phyloP scores from a whole-genome alignment of 2,113 vertebrate genomes.

The Egretta garzetta region DNA sequence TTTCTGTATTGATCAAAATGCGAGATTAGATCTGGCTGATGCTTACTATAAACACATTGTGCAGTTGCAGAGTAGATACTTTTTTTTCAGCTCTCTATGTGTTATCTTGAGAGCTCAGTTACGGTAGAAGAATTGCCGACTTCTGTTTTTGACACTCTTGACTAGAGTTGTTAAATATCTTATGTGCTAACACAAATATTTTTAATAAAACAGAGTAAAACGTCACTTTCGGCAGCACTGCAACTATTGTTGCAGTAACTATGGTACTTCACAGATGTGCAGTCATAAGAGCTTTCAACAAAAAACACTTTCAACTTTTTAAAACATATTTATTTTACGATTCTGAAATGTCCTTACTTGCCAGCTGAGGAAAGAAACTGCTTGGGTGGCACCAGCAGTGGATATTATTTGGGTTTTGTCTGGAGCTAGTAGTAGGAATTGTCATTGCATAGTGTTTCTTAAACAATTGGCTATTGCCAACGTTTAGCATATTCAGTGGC shows the following conservation, averaged over 20 bases:
- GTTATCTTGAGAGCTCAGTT: background rate
- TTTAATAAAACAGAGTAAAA: background rate
- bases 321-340: background rate
- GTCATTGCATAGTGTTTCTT: background rate
- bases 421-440: background rate
- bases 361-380: background rate
- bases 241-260: background rate
- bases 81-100: background rate
- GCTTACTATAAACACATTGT: background rate
- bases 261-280: background rate
- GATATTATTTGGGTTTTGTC: background rate
- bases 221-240: background rate
- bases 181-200: background rate
- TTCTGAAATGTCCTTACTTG: background rate
- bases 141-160: background rate
- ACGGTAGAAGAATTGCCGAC: background rate
- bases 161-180: background rate
- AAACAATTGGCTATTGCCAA: background rate
- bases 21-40: background rate
- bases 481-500: background rate
- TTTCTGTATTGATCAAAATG: background rate
- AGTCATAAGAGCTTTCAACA: background rate
- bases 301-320: background rate
- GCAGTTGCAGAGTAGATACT: background rate
- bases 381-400: background rate